Percentiles rank a stretch among this genome's conserved stretches.
Conservation (phyloP, 2,888 invertebrate genomes). For the Hetaerina titia region DNA sequence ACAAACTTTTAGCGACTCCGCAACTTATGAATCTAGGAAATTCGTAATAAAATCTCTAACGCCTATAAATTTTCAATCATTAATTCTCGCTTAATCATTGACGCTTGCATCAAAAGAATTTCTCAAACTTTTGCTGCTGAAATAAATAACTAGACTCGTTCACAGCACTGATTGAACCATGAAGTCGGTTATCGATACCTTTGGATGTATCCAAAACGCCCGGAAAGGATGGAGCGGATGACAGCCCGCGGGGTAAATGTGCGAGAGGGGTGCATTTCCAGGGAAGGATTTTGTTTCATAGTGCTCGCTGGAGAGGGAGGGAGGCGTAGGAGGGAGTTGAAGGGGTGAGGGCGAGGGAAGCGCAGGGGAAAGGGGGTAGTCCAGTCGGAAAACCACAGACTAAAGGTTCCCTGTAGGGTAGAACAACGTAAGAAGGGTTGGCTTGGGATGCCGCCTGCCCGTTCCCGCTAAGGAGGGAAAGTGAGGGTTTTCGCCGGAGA, state of each 20-base stretch:
- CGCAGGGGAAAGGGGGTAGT: not conserved
- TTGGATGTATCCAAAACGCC: too few relatives aligned
- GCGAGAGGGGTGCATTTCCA: not conserved
- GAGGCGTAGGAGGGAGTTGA: not conserved
- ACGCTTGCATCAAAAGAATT: too few relatives aligned
- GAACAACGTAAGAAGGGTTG: slow-evolving; percentile 52
- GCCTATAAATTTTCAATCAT: too few relatives aligned
- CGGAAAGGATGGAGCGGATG: too few relatives aligned
- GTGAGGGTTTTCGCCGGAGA: not conserved
- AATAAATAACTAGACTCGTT: too few relatives aligned
- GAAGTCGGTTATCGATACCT: too few relatives aligned
- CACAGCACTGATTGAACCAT: too few relatives aligned
- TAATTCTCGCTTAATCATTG: too few relatives aligned
- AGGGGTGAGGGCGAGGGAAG: not conserved
- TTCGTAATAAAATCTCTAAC: too few relatives aligned
- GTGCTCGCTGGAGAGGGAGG: not conserved
- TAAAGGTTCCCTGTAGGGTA: slow-evolving; percentile 58
- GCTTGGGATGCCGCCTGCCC: not conserved
- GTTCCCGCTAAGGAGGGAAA: slow-evolving; percentile 39
- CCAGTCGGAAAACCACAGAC: slow-evolving; percentile 54
- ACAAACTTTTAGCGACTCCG: too few relatives aligned
- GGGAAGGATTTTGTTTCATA: not conserved
- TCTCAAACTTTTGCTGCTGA: too few relatives aligned
- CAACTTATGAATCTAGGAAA: too few relatives aligned
- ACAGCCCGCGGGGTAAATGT: not conserved